Evolutionary conservation across 2,113 vertebrate species (phyloP).

Genomic region (Macquaria australasica): DNA sequence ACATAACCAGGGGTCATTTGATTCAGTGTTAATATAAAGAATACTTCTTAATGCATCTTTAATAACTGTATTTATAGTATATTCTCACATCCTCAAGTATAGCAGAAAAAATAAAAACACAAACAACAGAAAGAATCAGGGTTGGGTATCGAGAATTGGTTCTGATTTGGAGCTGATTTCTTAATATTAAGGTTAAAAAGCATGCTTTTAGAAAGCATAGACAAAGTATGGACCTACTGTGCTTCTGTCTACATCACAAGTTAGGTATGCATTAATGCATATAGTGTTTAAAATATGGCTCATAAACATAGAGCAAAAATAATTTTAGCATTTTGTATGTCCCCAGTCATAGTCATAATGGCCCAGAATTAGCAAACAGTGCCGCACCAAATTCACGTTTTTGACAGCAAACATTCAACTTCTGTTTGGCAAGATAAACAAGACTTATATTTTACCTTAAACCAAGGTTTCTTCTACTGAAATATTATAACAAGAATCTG

Average conservation of each 20-base stretch:
- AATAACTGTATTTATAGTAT: neutral
- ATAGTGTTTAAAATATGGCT: neutral
- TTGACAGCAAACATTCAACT: neutral
- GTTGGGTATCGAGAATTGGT: neutral
- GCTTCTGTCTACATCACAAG: neutral
- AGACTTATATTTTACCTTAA: neutral
- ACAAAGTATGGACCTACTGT: neutral
- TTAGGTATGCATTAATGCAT: neutral
- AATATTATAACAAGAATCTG: neutral
- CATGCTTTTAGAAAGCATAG: neutral
- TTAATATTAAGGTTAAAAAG: neutral
- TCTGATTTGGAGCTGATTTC: neutral
- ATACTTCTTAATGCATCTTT: neutral
- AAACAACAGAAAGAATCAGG: neutral
- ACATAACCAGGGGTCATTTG: neutral
- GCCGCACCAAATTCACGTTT: neutral
- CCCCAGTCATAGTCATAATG: neutral
- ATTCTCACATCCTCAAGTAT: neutral
- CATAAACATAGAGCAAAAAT: conserved; percentile 10
- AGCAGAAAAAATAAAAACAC: neutral
- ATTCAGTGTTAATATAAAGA: neutral
- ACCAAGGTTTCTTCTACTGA: neutral
- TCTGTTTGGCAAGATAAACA: neutral
- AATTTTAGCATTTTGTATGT: neutral
- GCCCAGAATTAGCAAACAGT: neutral